Evolutionary conservation across 2,113 vertebrate genomes (phyloP).

Genomic region (Engystomops pustulosus): DNA sequence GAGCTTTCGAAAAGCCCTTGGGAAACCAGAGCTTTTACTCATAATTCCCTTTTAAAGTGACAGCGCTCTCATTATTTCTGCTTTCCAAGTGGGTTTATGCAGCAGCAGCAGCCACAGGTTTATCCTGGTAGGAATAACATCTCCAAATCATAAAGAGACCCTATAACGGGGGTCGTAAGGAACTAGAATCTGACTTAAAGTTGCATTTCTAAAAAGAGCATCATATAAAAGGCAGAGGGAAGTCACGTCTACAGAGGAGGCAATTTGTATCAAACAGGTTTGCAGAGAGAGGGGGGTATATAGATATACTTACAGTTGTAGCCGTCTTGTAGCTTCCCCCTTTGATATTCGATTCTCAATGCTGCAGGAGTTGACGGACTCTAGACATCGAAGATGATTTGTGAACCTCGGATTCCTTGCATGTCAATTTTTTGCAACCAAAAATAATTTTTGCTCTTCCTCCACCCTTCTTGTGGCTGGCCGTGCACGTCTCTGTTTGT

Average conservation of each 20-base stretch:
- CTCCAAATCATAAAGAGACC: neutral
- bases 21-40: slow-evolving; percentile 13
- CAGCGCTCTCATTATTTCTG: neutral
- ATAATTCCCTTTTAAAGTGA: slow-evolving; percentile 17
- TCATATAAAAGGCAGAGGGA: neutral
- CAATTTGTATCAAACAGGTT: neutral
- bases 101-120: slow-evolving; percentile 37
- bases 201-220: neutral
- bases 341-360: neutral
- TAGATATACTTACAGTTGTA: slow-evolving; percentile 50
- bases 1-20: slow-evolving; percentile 13
- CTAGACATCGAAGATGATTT: slow-evolving; percentile 63
- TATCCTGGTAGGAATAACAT: neutral
- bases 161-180: too few relatives aligned
- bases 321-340: neutral
- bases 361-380: slow-evolving; percentile 47
- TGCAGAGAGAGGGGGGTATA: neutral
- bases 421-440: slow-evolving; percentile 32
- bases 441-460: slow-evolving; percentile 20
- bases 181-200: neutral
- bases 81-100: slow-evolving; percentile 36
- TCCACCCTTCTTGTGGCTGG: slow-evolving; percentile 27
- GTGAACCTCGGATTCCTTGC: slow-evolving; percentile 65
- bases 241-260: neutral
- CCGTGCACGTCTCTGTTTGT: slow-evolving; percentile 20